phyloP scores from a whole-genome alignment of 2,888 invertebrate genomes.

The Drosophila demipolita region DNA sequence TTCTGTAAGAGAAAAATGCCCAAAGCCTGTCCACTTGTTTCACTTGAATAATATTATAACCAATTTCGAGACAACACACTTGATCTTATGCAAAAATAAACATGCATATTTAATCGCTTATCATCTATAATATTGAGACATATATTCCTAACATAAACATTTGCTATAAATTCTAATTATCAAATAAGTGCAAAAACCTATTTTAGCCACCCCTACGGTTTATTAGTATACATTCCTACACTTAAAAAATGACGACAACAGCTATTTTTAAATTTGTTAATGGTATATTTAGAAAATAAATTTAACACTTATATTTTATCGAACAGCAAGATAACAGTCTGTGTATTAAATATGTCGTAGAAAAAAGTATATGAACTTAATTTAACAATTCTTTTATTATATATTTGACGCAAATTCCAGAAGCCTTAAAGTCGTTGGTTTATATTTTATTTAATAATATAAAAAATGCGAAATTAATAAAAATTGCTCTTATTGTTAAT shows the following conservation, averaged over 20 bases:
- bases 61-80: not conserved
- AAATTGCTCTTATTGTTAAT: not conserved
- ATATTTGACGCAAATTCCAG: not conserved
- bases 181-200: not conserved
- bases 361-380: not conserved
- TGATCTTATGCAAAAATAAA: not conserved
- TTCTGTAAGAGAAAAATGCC: conserved; percentile 35
- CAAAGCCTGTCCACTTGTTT: conserved; percentile 1
- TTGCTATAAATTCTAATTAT: conserved; percentile 1
- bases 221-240: conserved; percentile 45
- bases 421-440: not conserved
- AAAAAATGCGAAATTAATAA: not conserved
- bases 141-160: not conserved
- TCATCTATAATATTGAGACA: not conserved
- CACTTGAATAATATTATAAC: not conserved
- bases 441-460: not conserved
- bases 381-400: not conserved
- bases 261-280: not conserved
- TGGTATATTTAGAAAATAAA: not conserved
- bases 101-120: not conserved
- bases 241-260: conserved; percentile 15
- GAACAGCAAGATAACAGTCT: not conserved
- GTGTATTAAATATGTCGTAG: not conserved
- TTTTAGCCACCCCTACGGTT: conserved; percentile 31
- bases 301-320: not conserved